Percentiles rank a stretch among this genome's conserved stretches.
Evolutionary conservation across 1,140 invertebrate species (phyloP).

Genomic region (Hyphantria cunea): DNA sequence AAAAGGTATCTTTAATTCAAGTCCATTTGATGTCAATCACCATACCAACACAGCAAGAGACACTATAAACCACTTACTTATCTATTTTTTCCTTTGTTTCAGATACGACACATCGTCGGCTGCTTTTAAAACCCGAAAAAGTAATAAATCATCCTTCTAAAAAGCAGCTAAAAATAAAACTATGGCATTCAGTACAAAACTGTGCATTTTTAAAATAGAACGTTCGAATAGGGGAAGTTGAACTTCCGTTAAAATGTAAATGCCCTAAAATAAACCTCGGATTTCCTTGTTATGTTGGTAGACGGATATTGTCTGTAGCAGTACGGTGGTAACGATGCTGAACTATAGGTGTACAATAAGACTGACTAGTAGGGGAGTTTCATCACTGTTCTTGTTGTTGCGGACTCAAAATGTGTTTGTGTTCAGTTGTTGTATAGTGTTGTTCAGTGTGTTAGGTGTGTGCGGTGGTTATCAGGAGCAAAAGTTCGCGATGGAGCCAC

Average conservation of each 20-base stretch:
- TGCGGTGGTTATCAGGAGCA: slow-evolving; percentile 66
- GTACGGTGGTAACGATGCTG: slow-evolving; percentile 49
- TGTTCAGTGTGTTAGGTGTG: slow-evolving; percentile 49
- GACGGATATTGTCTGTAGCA: slow-evolving; percentile 36
- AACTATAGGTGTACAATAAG: slow-evolving; percentile 55
- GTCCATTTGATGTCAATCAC: slow-evolving; percentile 1
- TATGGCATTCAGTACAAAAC: slow-evolving; percentile 47
- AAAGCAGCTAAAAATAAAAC: slow-evolving; percentile 49
- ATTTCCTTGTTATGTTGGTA: slow-evolving; percentile 49
- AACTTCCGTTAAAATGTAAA: slow-evolving; percentile 58
- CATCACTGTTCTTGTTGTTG: slow-evolving; percentile 64
- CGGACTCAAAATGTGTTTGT: slow-evolving; percentile 56
- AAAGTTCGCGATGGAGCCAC: slow-evolving; percentile 91
- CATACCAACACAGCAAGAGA: not conserved
- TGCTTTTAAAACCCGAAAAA: slow-evolving; percentile 22
- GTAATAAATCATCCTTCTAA: slow-evolving; percentile 45
- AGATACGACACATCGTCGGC: slow-evolving; percentile 39
- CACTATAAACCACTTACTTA: slow-evolving; percentile 17
- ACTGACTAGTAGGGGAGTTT: slow-evolving; percentile 60
- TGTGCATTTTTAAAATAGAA: slow-evolving; percentile 44
- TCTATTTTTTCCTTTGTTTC: slow-evolving; percentile 42
- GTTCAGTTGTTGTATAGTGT: slow-evolving; percentile 42
- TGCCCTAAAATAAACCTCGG: slow-evolving; percentile 46
- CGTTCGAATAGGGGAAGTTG: slow-evolving; percentile 48
- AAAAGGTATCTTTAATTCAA: too few relatives aligned